A percentile compares a stretch with the other conserved stretches of the same genome.
These are phyloP conservation scores for Vanacampus margaritifer DNA, from an alignment of 2,113 vertebrate genomes.

Conservation along the genomic window DNA sequence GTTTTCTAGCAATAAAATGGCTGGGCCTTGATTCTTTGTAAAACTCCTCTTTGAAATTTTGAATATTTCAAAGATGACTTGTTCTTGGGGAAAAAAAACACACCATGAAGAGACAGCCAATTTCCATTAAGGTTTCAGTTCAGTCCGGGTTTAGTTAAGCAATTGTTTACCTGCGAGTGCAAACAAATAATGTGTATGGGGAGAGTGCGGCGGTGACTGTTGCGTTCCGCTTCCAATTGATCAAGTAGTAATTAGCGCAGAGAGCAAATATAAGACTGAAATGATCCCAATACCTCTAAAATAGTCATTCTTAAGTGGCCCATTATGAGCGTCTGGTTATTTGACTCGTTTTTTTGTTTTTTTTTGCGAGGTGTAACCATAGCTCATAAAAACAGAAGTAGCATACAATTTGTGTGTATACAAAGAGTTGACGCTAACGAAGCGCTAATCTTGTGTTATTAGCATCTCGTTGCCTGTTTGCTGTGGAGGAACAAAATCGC, in stretches of 20 bases:
- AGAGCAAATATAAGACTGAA: neutral
- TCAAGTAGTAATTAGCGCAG: conserved; percentile 44
- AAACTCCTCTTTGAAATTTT: neutral
- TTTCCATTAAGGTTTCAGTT: neutral
- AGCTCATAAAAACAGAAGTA: neutral
- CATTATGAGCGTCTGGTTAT: neutral
- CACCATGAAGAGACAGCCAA: neutral
- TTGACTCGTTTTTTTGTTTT: neutral
- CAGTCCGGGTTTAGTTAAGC: neutral
- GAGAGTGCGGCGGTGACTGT: conserved; percentile 22
- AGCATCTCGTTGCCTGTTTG: too few relatives aligned
- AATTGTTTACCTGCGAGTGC: conserved; percentile 5
- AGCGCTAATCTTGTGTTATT: too few relatives aligned
- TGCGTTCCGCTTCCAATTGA: conserved; percentile 33
- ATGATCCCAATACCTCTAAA: neutral
- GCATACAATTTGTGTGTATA: neutral
- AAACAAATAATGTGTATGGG: neutral
- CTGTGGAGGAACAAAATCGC: too few relatives aligned
- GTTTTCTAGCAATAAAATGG: neutral
- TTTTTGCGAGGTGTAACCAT: neutral
- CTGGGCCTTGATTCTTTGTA: neutral
- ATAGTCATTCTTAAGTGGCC: neutral
- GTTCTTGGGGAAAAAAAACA: neutral
- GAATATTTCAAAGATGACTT: conserved; percentile 41
- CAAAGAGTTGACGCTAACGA: neutral